Base-by-base conservation (phyloP, 1,140 invertebrate genomes). In the Diabrotica undecimpunctata region DNA sequence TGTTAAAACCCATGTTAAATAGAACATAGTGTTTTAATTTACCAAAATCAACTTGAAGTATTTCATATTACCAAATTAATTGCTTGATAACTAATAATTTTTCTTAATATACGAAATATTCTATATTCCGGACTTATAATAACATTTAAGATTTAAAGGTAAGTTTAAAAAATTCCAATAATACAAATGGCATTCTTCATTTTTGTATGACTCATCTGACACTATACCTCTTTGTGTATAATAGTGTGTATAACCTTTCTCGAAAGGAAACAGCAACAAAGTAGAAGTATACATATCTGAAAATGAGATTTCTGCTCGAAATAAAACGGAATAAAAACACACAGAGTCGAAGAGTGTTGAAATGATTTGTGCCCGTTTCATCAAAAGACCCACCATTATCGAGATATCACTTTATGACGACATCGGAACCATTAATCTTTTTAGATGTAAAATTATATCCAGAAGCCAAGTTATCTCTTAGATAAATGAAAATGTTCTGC, bases 381-480 rank as follows among this genome's bases (percentile, higher is more conserved):
- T 46, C 41, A 46, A 46, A 46, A 46, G 41, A 46, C 41, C 41
- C 41, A 46, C 41, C 41, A 46, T 46, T 46, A 46, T 46, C 41
- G 41, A 46, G 41, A 46, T 46, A 46, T 46, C 41, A 46, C 41
- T 46, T 46, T 46, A 46, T 46, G 41, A 46, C 41, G 41, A 46
- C 41, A 46, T 46, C n/a, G 41, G n/a, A 46, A 46, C 41, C 41
- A 46, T 46, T 46, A 46, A 46, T 46, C 41, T 46, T 46, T 46
- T 46, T 46, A 46, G 41, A 46, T 46, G 41, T 46, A 46, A 46
- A 46, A 46, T 46, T 46, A 46, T 46, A 46, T 46, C 41, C 41
- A 46, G 41, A 46, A 46, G 41, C 41, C 41, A 46, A 46, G 41
- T 46, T 46, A 46, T 46, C 41, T 46, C 41, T 46, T 46, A 46